Evolutionary conservation across 2,797 vertebrate species (phyloP).

Genomic region (Enteromius fasciolatus): DNA sequence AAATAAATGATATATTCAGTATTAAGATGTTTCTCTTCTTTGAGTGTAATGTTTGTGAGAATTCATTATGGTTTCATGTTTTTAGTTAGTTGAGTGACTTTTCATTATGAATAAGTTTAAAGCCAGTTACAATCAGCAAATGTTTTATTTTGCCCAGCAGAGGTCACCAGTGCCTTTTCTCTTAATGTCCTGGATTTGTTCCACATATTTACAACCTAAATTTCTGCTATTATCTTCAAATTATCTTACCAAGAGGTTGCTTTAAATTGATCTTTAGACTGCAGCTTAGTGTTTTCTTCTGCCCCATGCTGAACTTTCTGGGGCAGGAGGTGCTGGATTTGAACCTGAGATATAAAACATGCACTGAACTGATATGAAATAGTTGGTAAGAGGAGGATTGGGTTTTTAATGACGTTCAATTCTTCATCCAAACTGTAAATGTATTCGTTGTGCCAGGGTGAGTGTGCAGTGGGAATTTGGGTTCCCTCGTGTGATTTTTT

Average conservation of each 20-base stretch:
- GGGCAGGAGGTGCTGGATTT: constrained; percentile 65
- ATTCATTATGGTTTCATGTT: not conserved
- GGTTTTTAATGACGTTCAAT: not conserved
- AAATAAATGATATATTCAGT: constrained; percentile 19
- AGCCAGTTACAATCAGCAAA: not conserved
- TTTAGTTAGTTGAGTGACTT: not conserved
- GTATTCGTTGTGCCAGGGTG: not conserved
- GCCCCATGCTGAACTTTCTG: constrained; percentile 63
- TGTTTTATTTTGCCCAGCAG: constrained; percentile 11
- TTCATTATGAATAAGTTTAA: not conserved
- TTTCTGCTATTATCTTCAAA: constrained; percentile 24
- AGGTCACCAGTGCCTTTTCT: not conserved
- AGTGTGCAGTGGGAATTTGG: not conserved
- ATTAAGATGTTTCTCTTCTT: not conserved
- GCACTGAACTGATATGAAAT: not conserved
- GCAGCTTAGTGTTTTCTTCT: constrained; percentile 19
- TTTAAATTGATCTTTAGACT: constrained; percentile 10
- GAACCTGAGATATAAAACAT: constrained; percentile 69
- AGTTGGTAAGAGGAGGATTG: not conserved
- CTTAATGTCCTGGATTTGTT: not conserved
- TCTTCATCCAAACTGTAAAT: not conserved
- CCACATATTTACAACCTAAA: not conserved
- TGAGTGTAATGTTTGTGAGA: not conserved
- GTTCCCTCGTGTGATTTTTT: not conserved
- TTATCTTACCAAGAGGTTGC: not conserved